These are phyloP conservation scores for Dichetophora obliterata DNA, from an alignment of 2,888 invertebrate genomes.

Conservation along the genomic window DNA sequence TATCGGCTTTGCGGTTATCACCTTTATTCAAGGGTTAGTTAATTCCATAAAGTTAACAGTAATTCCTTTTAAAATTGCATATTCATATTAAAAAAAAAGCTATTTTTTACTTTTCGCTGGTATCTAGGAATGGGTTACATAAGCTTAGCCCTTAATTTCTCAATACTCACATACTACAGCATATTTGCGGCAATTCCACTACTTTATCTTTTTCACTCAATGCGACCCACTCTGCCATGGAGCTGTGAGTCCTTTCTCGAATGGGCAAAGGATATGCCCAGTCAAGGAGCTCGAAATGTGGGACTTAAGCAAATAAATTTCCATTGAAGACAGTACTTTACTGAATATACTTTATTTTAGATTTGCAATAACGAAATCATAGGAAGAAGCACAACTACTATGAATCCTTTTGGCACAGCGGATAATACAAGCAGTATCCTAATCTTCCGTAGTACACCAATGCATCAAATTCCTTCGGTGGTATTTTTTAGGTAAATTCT, in stretches of 20 bases:
- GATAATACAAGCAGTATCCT: not conserved
- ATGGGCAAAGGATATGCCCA: constrained; percentile 44
- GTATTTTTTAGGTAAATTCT: constrained; percentile 55
- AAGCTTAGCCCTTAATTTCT: constrained; percentile 81
- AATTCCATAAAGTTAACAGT: no score
- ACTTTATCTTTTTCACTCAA: constrained; percentile 80
- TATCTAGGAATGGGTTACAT: constrained; percentile 86
- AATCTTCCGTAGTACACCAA: not conserved
- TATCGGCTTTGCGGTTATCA: constrained; percentile 83
- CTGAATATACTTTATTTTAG: not conserved
- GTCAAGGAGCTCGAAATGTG: not conserved
- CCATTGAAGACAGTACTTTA: not conserved
- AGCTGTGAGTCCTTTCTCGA: constrained; percentile 75
- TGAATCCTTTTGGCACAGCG: no score
- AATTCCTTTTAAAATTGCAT: no score
- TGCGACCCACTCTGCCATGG: constrained; percentile 81
- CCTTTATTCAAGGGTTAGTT: constrained; percentile 87
- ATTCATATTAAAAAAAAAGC: no score
- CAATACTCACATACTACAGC: constrained; percentile 84
- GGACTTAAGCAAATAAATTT: not conserved
- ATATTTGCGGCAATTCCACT: constrained; percentile 86
- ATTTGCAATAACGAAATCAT: constrained; percentile 1
- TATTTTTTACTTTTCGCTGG: not conserved
- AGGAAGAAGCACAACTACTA: not conserved
- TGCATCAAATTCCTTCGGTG: constrained; percentile 56